Conservation (phyloP, 2,113 vertebrate species). For the Riparia riparia region DNA sequence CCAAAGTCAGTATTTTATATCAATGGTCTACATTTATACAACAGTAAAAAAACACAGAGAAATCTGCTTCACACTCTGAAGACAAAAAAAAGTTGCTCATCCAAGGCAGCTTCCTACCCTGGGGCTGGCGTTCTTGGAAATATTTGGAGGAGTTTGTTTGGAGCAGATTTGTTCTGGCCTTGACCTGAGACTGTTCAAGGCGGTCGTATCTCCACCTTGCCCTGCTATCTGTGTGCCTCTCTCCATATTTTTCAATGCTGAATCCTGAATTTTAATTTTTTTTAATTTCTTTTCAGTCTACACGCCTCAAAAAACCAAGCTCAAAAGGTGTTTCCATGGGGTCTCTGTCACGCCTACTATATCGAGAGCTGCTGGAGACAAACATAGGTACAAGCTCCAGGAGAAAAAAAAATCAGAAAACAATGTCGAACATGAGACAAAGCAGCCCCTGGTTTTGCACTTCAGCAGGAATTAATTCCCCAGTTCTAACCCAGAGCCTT, state of each 20-base stretch:
- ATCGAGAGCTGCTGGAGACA: background rate
- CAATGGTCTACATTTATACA: background rate
- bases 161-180: background rate
- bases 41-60: background rate
- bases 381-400: background rate
- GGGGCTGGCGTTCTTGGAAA: background rate
- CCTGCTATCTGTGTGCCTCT: fast-evolving
- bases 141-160: background rate
- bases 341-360: fast-evolving
- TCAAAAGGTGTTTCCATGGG: background rate
- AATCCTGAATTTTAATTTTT: background rate
- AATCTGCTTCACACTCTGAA: background rate
- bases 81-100: background rate
- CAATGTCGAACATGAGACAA: background rate
- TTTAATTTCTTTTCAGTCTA: background rate
- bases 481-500: background rate
- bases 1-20: background rate
- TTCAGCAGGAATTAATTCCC: background rate
- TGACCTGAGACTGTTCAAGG: too few species aligned
- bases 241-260: background rate
- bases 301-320: background rate
- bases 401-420: background rate
- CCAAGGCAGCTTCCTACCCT: background rate
- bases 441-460: background rate
- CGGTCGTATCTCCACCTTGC: fast-evolving